Conservation (phyloP, 2,888 invertebrate species). For the Zonitis immaculata region DNA sequence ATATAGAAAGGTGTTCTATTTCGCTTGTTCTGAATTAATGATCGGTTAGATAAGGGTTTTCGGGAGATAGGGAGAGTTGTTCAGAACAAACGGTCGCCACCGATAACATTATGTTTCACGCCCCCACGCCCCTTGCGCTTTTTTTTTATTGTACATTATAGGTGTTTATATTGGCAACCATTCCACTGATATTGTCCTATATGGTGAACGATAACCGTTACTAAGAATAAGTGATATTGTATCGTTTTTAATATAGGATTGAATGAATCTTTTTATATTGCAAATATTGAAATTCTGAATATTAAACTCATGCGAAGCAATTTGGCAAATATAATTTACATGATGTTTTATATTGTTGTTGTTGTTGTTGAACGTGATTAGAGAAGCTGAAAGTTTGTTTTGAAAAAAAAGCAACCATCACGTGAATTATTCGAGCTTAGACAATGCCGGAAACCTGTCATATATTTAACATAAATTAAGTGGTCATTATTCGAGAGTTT, state of each 20-base stretch:
- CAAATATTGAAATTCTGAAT: no score
- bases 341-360: no score
- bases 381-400: background rate
- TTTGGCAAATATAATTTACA: no score
- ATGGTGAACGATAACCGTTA: background rate
- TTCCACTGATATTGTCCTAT: background rate
- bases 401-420: background rate
- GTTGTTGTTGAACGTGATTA: background rate
- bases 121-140: background rate
- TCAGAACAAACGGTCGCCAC: slow-evolving; percentile 2
- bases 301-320: no score
- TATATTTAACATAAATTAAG: background rate
- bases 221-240: background rate
- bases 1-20: slow-evolving; percentile 7
- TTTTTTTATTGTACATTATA: background rate
- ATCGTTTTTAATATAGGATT: no score
- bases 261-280: no score
- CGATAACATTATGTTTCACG: slow-evolving; percentile 1
- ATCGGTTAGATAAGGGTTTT: slow-evolving; percentile 5
- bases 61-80: slow-evolving; percentile 3
- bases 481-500: background rate
- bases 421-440: background rate
- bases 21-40: slow-evolving; percentile 7
- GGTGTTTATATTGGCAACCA: background rate
- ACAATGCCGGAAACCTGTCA: background rate